A percentile compares a stretch with the other conserved stretches of the same genome.
Evolutionary conservation across 1,140 invertebrate species (phyloP).

Genomic region (Eufriesea mexicana): DNA sequence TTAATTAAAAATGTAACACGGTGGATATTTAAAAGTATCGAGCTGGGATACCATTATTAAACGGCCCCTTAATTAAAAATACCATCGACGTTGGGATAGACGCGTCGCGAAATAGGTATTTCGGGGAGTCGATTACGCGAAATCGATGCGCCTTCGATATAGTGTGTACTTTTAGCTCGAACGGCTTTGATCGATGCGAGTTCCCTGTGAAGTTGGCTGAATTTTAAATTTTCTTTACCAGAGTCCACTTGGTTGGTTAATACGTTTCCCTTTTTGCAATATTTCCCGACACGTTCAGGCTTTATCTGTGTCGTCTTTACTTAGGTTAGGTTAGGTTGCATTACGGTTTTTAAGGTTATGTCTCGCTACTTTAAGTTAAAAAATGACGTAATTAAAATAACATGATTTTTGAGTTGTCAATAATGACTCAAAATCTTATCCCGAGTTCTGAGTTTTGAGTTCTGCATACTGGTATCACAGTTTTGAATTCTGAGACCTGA

Average conservation of each 20-base stretch:
- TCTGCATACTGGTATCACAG: too few species aligned
- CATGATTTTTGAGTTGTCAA: too few species aligned
- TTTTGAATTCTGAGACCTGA: too few species aligned
- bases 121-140: slow-evolving; percentile 8
- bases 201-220: not conserved
- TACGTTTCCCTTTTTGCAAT: not conserved
- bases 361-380: too few species aligned
- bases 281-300: not conserved
- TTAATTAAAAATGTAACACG: slow-evolving; percentile 20
- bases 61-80: slow-evolving; percentile 28
- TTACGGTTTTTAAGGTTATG: too few species aligned
- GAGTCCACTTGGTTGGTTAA: not conserved
- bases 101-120: not conserved
- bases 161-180: slow-evolving; percentile 1
- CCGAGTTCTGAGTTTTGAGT: too few species aligned
- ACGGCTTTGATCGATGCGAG: slow-evolving; percentile 5
- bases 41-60: slow-evolving; percentile 10
- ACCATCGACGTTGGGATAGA: not conserved
- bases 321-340: too few species aligned
- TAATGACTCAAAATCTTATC: too few species aligned
- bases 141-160: slow-evolving; percentile 1
- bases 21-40: not conserved
- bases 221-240: slow-evolving; percentile 7
- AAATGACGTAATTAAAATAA: too few species aligned
- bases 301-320: not conserved